Evolutionary conservation across 2,113 vertebrate genomes (phyloP).

Genomic region (Pelmatolapia mariae): DNA sequence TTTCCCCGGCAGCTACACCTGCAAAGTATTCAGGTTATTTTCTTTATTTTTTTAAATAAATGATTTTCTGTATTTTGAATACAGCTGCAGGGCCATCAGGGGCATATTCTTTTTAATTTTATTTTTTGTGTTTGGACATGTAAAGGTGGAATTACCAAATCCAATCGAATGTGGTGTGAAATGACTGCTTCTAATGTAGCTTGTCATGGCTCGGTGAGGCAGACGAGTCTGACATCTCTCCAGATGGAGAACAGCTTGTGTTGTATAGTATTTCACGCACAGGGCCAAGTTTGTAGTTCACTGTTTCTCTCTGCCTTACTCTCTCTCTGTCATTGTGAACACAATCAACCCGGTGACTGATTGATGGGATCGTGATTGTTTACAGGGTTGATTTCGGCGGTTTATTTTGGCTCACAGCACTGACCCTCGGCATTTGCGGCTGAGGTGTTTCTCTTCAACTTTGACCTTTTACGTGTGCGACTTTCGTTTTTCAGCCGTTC

Average conservation of each 20-base stretch:
- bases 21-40: background rate
- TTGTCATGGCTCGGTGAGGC: conserved; percentile 30
- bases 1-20: background rate
- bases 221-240: conserved; percentile 44
- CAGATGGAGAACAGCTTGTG: conserved; percentile 61
- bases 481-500: background rate
- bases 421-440: conserved; percentile 25
- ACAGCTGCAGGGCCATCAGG: background rate
- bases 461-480: conserved; percentile 39
- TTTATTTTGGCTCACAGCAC: conserved; percentile 41
- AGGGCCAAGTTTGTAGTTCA: background rate
- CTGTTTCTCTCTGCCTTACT: background rate
- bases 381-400: conserved; percentile 30
- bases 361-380: conserved; percentile 50
- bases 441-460: conserved; percentile 19
- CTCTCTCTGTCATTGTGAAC: conserved; percentile 29
- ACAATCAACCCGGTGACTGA: conserved; percentile 36
- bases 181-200: conserved; percentile 30
- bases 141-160: background rate
- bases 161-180: conserved; percentile 34
- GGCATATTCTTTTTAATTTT: accelerated
- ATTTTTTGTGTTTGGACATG: background rate
- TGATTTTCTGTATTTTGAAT: background rate
- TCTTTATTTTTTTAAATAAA: background rate
- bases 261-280: conserved; percentile 51